A percentile compares a stretch with the other conserved stretches of the same genome.
These are phyloP conservation scores for Helobdella robusta DNA, from an alignment of 2,888 invertebrate genomes.

Conservation along the genomic window DNA sequence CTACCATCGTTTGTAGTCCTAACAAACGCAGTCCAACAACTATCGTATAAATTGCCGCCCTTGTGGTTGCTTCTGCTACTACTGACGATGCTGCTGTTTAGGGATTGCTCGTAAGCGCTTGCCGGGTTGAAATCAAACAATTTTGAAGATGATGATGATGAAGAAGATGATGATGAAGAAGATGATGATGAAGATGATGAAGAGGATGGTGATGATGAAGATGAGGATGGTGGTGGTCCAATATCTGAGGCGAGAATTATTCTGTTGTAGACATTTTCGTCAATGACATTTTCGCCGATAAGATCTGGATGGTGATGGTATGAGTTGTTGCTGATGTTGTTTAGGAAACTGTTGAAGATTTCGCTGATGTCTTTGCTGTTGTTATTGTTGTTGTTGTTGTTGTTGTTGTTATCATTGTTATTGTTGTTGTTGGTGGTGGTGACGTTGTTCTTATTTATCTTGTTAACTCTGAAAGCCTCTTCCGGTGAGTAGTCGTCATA, in stretches of 20 bases:
- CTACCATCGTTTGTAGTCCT: too few relatives aligned
- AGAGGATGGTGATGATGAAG: neutral
- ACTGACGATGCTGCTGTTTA: too few relatives aligned
- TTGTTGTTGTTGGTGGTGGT: neutral
- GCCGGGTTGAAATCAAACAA: neutral
- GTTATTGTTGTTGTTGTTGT: too few relatives aligned
- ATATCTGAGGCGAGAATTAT: neutral
- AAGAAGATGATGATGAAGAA: conserved; percentile 2
- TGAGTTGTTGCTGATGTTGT: neutral
- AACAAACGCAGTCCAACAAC: neutral
- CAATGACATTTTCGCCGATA: too few relatives aligned
- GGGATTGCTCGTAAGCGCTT: too few relatives aligned
- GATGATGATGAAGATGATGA: conserved; percentile 8
- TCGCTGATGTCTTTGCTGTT: too few relatives aligned
- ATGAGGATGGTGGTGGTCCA: neutral
- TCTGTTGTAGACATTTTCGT: neutral
- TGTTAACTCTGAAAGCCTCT: conserved; percentile 27
- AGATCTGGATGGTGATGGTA: neutral
- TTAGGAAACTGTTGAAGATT: neutral
- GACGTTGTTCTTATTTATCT: too few relatives aligned
- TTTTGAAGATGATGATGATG: neutral
- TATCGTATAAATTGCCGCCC: neutral
- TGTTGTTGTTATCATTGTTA: neutral
- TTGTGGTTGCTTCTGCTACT: too few relatives aligned
- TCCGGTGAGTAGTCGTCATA: conserved; percentile 30